A percentile compares a stretch with the other conserved stretches of the same genome.
phyloP scores from a whole-genome alignment of 2,888 invertebrate genomes.

The Stenodema calcarata region DNA sequence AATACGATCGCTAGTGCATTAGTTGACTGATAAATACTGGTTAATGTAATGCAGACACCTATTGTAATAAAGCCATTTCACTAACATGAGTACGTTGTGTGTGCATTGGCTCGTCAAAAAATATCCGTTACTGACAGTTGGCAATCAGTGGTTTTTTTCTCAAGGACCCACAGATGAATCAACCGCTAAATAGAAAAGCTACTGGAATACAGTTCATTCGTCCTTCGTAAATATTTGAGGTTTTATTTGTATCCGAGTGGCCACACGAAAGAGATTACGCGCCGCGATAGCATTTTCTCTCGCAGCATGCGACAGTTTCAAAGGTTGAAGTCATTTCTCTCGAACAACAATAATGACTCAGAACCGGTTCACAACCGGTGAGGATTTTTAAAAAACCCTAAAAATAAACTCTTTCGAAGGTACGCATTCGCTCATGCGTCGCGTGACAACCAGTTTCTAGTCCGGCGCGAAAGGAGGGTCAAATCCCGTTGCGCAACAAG shows the following conservation, averaged over 20 bases:
- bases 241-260: background rate
- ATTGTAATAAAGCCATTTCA: too few relatives aligned
- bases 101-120: too few relatives aligned
- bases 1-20: too few relatives aligned
- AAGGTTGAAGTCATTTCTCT: background rate
- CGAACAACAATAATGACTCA: background rate
- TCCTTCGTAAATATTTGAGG: background rate
- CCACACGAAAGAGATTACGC: background rate
- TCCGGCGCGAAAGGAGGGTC: background rate
- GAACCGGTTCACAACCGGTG: background rate
- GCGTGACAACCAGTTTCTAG: background rate
- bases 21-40: too few relatives aligned
- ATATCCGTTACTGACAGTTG: too few relatives aligned
- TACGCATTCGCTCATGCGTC: background rate
- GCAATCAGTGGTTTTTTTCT: too few relatives aligned
- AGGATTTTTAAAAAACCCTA: background rate
- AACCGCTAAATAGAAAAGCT: background rate
- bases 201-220: background rate
- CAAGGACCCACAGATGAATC: background rate
- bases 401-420: background rate
- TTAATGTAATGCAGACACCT: too few relatives aligned
- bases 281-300: background rate
- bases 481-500: constrained; percentile 18
- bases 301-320: background rate
- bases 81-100: too few relatives aligned